Evolutionary conservation across 2,888 invertebrate genomes (phyloP), one percentile per base, ranked within the genome.

Genomic region (Gortyna flavago): DNA sequence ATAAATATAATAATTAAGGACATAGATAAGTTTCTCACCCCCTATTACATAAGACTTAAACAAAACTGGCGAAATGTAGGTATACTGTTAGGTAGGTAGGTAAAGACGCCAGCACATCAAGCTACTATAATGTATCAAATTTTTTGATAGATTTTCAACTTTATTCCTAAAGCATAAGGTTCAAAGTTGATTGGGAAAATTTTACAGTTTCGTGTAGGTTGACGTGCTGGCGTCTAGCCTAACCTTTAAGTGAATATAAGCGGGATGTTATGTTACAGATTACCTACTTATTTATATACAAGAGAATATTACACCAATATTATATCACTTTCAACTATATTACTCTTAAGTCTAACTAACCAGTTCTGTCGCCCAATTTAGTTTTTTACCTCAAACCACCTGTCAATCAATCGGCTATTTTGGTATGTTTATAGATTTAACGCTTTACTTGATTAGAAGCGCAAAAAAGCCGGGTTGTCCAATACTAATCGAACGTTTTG

Each of bases 341-440:
- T 9, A n/a, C 18, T 35, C 35, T 35, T 18, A 6, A 54, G 38
- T 18, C 35, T 51, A 72, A 21, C 71, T 65, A 81, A 83, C 84
- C 69, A 76, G 79, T 79, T 74, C 61, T 85, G 68, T 78, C 75
- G 54, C 64, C 72, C 66, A 69, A 72, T 87, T 76, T 73, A 80
- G 62, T 44, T 79, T 87, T 59, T 84, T 84, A 68, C 75, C 75
- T 64, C 25, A 38, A 80, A 77, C 44, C 78, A 75, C 48, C 79
- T 82, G 80, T 86, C 87, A 84, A 80, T 88, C 86, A 80, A 48
- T 21, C 44, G 13, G n/a, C 18, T 59, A 61, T 69, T 59, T 21
- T 7, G 7, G 11, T 59, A 69, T 80, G 75, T 83, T 77, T 69
- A 72, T 81, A 72, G 59, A 83, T 62, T 83, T 86, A 83, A 71